Base-by-base conservation (phyloP, 1,140 invertebrate genomes). In the Philotrypesis tridentata region DNA sequence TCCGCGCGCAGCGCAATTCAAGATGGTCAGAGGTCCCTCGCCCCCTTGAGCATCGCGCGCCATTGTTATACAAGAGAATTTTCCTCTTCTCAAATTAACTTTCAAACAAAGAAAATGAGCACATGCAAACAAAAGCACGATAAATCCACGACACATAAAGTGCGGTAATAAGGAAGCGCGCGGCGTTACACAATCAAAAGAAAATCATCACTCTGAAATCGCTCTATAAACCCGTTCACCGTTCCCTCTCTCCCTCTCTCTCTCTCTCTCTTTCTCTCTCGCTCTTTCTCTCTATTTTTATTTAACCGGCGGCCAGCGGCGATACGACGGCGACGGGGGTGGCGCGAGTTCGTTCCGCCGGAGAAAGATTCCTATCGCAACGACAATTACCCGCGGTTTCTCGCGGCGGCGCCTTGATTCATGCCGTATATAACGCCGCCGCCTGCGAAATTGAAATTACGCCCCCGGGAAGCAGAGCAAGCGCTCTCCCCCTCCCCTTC, bases 401-500 rank as follows among this genome's bases (percentile, higher is more conserved):
- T 25, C 67, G 67, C 67, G 61, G 68, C 68, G 48, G 29, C 33
- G 68, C 31, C 70, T 40, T 81, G 68, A 75, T 75, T 81, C 71
- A 81, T 68, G 79, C 79, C 33, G 6, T n/a, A 43, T 43, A 55
- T 43, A 74, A 75, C 67, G 71, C 70, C n/a, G n/a, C 4, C 63
- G 63, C 33, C 14, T 27, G 29, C 63, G 40, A 40, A 81, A 81
- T 81, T 81, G 72, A 81, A 81, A 81, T 81, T 75, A 81, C 68
- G 63, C 61, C 72, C 25, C 70, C 33, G 23, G 40, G 48, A 21
- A 55, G 48, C 21, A n/a, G 17, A n/a, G 48, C 48, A 55, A n/a
- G 4, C 14, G 6, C 40, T 43, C 12, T 43, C 40, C 12, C 12
- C 12, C 40, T 43, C 48, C n/a, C 7, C 48, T 55, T n/a, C n/a